Conservation (phyloP, 2,888 invertebrate genomes). For the Rhamnusium bicolor region DNA sequence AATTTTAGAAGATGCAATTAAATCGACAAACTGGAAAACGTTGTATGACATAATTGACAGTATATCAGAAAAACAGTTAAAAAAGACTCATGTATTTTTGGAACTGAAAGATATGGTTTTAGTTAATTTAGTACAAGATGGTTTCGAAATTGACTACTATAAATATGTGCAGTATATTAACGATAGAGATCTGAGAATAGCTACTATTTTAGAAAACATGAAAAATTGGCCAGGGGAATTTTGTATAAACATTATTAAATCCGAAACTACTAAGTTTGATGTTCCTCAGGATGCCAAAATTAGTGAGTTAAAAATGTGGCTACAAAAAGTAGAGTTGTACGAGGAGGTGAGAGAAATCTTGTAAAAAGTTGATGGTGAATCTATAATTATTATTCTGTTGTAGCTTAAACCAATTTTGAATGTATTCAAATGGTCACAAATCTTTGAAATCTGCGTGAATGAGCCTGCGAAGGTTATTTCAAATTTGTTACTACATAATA, state of each 20-base stretch:
- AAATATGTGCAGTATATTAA: slow-evolving; percentile 74
- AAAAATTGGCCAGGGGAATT: slow-evolving; percentile 75
- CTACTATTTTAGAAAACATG: slow-evolving; percentile 74
- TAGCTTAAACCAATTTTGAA: slow-evolving; percentile 76
- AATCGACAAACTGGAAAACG: slow-evolving; percentile 66
- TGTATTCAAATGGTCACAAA: slow-evolving; percentile 75
- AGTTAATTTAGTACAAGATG: slow-evolving; percentile 74
- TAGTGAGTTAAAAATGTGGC: slow-evolving; percentile 73
- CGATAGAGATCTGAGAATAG: slow-evolving; percentile 72
- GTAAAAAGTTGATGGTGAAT: neutral
- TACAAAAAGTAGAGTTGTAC: slow-evolving; percentile 78
- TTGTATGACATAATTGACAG: slow-evolving; percentile 73
- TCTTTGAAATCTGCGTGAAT: slow-evolving; percentile 74
- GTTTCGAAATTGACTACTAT: slow-evolving; percentile 71
- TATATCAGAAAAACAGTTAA: slow-evolving; percentile 75
- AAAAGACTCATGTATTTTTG: slow-evolving; percentile 73
- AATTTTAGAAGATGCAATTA: slow-evolving; percentile 60
- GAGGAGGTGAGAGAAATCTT: slow-evolving; percentile 72
- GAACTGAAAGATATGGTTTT: slow-evolving; percentile 76
- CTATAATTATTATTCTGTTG: slow-evolving; percentile 42
- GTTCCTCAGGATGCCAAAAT: slow-evolving; percentile 57
- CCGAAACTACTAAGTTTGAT: slow-evolving; percentile 72
- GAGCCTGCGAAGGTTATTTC: slow-evolving; percentile 69
- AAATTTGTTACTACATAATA: slow-evolving; percentile 56
- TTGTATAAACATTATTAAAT: slow-evolving; percentile 72